Base-by-base conservation (phyloP, 64 coral and sea anemone species). In the Stichodactyla helianthus region DNA sequence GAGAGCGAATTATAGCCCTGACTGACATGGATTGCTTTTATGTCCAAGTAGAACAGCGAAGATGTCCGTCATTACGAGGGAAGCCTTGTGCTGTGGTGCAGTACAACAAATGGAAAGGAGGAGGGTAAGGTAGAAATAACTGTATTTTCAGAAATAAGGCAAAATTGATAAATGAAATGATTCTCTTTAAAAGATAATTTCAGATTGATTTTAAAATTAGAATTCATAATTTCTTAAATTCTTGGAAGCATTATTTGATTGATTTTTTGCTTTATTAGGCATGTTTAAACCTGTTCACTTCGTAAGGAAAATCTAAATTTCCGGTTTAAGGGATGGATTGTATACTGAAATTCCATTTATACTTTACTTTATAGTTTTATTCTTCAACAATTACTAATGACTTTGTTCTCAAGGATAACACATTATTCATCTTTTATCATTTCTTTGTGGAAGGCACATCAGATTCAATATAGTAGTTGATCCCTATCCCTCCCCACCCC, bases 1-100 rank as follows among this genome's bases (percentile, higher is more conserved):
- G 22, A 78, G 97, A 90, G 88, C 88, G 85, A 86, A 83, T 99
- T 64, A 89, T 99, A 79, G 90, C 93, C 14, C 76, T 98, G 61
- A 87, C 91, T 4, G 96, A 98, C 59, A 98, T 98, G 96, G 96
- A 98, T 54, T 98, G 96, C 60, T 98, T 98, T 50, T 98, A 98
- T 88, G 96, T 98, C 6, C 96, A 98, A 93, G 93, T 98, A 16
- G 96, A 98, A 55, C 96, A 98, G 78, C 82, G 96, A 70, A 51
- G 84, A 55, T 89, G 86, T 55, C 93, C 96, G 20, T 78, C 85
- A 20, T 85, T 95, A 60, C 77, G 82, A 90, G 96, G 96, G 4
- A 92, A 98, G 78, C 96, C 93, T 50, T 98, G 96, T 83, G 96
- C 96, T 52, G 96, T 98, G 20, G 96, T 98, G 1, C 96, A 98